Conservation (phyloP, 2,888 invertebrate species). For the Blomia tropicalis region DNA sequence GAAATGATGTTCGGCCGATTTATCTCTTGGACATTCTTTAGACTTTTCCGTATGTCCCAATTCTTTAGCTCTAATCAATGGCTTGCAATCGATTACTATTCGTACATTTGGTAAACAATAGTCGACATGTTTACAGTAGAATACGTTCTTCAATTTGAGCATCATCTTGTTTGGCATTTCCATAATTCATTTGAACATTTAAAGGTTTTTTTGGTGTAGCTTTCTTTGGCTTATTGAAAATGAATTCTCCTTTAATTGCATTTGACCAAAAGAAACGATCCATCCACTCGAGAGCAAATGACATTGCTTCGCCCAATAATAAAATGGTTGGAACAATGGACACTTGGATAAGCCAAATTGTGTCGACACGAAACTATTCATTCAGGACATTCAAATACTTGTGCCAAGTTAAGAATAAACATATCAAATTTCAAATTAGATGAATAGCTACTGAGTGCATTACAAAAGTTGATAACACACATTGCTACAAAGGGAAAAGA, state of each 20-base stretch:
- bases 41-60: too few relatives aligned
- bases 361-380: neutral
- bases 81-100: too few relatives aligned
- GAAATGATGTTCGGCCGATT: too few relatives aligned
- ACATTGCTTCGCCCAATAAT: neutral
- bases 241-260: neutral
- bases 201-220: neutral
- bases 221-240: neutral
- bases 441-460: neutral
- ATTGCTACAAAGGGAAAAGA: neutral
- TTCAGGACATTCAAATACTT: neutral
- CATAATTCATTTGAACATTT: too few relatives aligned
- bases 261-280: slow-evolving; percentile 8
- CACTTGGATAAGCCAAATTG: neutral
- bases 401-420: neutral
- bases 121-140: neutral
- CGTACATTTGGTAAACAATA: neutral
- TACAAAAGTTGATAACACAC: slow-evolving; percentile 13
- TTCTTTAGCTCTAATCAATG: too few relatives aligned
- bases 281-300: slow-evolving; percentile 10
- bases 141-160: neutral
- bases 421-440: neutral
- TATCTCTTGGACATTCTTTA: too few relatives aligned
- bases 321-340: neutral
- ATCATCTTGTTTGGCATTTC: too few relatives aligned